Conservation (phyloP, 2,113 vertebrate genomes). For the Gymnogyps californianus region DNA sequence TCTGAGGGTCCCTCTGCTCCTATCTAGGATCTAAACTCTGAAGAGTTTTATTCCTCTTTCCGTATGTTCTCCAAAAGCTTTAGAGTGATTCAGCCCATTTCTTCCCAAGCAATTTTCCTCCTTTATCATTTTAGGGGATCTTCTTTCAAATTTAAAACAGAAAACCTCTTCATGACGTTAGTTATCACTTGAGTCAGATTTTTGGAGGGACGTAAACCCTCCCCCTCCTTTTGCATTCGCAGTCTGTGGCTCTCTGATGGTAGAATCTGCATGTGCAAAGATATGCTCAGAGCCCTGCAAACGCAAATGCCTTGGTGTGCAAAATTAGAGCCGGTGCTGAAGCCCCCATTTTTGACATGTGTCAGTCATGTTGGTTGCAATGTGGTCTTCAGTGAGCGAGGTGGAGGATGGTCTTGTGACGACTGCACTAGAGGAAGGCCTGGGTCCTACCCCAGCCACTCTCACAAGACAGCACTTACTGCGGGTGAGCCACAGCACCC, state of each 20-base stretch:
- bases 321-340: background rate
- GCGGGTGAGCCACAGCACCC: background rate
- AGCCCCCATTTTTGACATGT: background rate
- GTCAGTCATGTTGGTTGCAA: background rate
- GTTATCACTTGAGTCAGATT: background rate
- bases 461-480: background rate
- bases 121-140: conserved; percentile 6
- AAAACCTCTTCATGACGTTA: background rate
- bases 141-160: conserved; percentile 35
- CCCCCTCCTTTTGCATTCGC: background rate
- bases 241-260: background rate
- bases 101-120: conserved; percentile 23
- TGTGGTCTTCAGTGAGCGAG: background rate
- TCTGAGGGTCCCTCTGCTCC: background rate
- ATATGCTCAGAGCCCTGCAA: background rate
- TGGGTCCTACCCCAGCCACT: background rate
- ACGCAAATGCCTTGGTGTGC: background rate
- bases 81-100: background rate
- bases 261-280: background rate
- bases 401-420: background rate
- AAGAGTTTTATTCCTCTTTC: conserved; percentile 4
- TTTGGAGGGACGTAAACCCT: conserved; percentile 10
- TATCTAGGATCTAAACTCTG: background rate
- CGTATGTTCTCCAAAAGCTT: background rate
- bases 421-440: background rate